Conservation (phyloP, 2,888 invertebrate genomes). For the Halocaridina rubra region DNA sequence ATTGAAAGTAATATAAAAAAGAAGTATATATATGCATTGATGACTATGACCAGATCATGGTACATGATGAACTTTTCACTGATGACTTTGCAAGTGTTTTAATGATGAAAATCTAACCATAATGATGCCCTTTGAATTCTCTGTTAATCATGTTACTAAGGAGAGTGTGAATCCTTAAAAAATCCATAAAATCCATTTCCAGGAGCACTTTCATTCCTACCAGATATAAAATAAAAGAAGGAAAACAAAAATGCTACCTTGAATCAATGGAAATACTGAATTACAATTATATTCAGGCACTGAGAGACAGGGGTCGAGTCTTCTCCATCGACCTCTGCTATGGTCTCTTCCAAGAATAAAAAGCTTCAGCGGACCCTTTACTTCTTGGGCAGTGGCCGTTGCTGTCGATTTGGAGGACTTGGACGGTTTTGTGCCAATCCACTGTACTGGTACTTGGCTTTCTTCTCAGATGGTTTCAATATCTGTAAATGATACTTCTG, state of each 20-base stretch:
- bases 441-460: constrained; percentile 96
- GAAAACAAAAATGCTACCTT: not conserved
- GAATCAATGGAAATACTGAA: not conserved
- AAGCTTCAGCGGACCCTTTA: not conserved
- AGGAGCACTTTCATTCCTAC: not conserved
- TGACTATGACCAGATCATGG: not conserved
- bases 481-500: no score
- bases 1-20: not conserved
- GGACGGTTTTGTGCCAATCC: constrained; percentile 62
- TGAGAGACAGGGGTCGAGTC: no score
- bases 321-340: not conserved
- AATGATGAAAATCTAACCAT: not conserved
- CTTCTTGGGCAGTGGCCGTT: constrained; percentile 40
- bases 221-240: not conserved
- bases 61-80: no score
- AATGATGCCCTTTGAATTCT: not conserved
- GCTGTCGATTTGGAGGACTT: constrained; percentile 54
- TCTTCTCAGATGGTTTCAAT: constrained; percentile 98
- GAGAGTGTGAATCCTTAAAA: not conserved
- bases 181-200: no score
- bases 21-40: not conserved
- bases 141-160: not conserved
- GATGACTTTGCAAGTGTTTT: not conserved
- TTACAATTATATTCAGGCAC: not conserved
- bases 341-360: not conserved